Base-by-base conservation (phyloP, 2,113 vertebrate genomes). In the Melanotaenia duboulayi region DNA sequence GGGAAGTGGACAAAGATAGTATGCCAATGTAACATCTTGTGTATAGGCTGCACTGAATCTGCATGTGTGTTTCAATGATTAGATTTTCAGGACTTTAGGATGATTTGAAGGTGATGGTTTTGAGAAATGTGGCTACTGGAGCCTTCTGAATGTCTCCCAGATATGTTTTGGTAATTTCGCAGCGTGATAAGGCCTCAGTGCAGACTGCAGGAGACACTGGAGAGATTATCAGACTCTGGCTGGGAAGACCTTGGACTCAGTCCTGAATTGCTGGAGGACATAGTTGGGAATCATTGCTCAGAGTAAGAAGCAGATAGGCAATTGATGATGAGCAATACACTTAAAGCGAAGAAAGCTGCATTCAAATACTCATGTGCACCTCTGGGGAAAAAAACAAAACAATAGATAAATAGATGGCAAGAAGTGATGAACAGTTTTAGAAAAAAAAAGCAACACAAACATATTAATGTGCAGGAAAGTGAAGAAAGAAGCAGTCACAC, bases 391-490 rank as follows among this genome's bases (percentile, higher is more conserved):
- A n/a, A n/a, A 28, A 4, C 28, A 3, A 7, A 35, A 9, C 1
- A 35, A 35, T 35, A 7, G 32, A 35, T 35, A 9, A 35, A 3
- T 35, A 35, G 6, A 28, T 28, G 28, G 28, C 28, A 28, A 28
- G 28, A 28, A 28, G 28, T 6, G 6, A 28, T 28, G 28, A 28
- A 28, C 28, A 28, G 28, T 28, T 28, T 28, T 28, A 28, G 28
- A 28, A 28, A 28, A 6, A 11, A 40, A 12, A 40, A 14, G 40
- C 40, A 42, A 42, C 40, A 40, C 39, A 8, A 3, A 46, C 14
- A 46, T 46, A 16, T 46, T 46, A 13, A 46, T 17, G 14, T 46
- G 42, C 20, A 65, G 35, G 63, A 24, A 65, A 65, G n/a, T 52
- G 63, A 52, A 65, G 63, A 52, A 12, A 3, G 3, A 28, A 28